These are phyloP conservation scores for Capricornis sumatraensis DNA, from an alignment of 2,113 vertebrate species.

Conservation along the genomic window DNA sequence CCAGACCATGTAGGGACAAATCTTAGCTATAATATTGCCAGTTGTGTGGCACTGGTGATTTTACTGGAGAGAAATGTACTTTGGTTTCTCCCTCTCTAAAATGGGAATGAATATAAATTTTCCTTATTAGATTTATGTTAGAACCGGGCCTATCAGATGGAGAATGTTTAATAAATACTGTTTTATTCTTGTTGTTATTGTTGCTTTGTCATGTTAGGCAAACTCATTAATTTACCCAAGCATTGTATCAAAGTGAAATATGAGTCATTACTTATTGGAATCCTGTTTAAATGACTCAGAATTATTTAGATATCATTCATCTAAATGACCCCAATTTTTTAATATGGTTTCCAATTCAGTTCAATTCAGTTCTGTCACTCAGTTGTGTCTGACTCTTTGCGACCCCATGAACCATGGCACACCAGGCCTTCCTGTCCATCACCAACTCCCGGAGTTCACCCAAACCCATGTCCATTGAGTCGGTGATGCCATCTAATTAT, in stretches of 20 bases:
- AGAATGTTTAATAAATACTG: neutral
- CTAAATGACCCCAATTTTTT: neutral
- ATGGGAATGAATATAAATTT: neutral
- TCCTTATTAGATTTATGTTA: neutral
- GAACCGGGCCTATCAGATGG: neutral
- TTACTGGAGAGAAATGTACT: neutral
- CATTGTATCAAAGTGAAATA: neutral
- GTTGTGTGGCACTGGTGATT: neutral
- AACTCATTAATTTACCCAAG: neutral
- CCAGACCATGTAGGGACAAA: neutral
- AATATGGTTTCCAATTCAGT: neutral
- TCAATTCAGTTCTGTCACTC: neutral
- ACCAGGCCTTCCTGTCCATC: neutral
- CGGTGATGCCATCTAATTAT: neutral
- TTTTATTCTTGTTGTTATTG: neutral
- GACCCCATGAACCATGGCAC: neutral
- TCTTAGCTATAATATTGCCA: neutral
- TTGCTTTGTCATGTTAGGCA: neutral
- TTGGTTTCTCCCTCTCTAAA: neutral
- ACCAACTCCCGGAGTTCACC: accelerated
- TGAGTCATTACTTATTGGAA: neutral
- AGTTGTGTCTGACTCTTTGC: accelerated
- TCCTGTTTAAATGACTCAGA: neutral
- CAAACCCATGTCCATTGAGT: neutral
- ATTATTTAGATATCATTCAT: neutral